phyloP scores from a whole-genome alignment of 2,888 invertebrate species.

The Cerceris ruficornis region DNA sequence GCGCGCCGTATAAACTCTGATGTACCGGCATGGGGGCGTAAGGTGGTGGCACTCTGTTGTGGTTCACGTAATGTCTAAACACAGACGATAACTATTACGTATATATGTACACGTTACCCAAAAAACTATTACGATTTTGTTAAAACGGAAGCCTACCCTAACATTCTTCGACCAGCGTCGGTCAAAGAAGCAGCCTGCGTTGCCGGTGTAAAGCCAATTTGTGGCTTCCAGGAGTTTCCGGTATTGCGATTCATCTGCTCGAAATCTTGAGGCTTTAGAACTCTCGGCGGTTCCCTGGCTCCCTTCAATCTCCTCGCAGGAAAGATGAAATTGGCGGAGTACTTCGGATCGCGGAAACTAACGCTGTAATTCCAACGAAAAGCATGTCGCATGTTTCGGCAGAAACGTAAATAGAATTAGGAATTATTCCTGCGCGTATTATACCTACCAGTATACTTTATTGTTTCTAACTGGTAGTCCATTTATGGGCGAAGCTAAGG shows the following conservation, averaged over 20 bases:
- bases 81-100: constrained; percentile 25
- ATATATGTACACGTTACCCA: no score
- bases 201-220: constrained; percentile 89
- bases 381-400: not conserved
- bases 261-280: constrained; percentile 91
- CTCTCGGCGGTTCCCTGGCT: constrained; percentile 88
- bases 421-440: not conserved
- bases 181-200: constrained; percentile 86
- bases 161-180: constrained; percentile 88
- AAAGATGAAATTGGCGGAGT: constrained; percentile 88
- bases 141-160: constrained; percentile 82
- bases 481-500: constrained; percentile 87
- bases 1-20: constrained; percentile 48
- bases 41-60: constrained; percentile 71
- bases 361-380: constrained; percentile 83
- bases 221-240: constrained; percentile 85
- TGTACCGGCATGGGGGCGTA: constrained; percentile 78
- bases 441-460: constrained; percentile 81
- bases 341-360: constrained; percentile 91
- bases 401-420: not conserved
- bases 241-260: constrained; percentile 84
- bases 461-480: constrained; percentile 85
- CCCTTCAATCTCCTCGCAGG: constrained; percentile 87
- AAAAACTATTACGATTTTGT: not conserved
- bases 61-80: constrained; percentile 75